Base-by-base conservation (phyloP, 2,797 vertebrate species). In the Coregonus suidteri region DNA sequence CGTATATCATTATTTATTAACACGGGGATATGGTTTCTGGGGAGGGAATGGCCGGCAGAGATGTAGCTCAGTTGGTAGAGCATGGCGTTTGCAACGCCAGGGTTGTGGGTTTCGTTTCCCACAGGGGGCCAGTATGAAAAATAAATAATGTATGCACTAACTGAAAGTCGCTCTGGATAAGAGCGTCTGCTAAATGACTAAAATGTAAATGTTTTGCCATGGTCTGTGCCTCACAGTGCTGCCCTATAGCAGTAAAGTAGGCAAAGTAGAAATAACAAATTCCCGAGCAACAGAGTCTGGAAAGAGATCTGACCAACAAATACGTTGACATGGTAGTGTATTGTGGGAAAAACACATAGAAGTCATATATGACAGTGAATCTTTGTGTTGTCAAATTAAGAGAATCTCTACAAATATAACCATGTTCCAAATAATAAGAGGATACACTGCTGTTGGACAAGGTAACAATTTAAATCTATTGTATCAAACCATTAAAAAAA, bases 1-100 rank as follows among this genome's bases (percentile, higher is more conserved):
- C 56, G 11, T 20, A 74, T 89, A 74, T 89, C 81, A 92, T 92
- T 31, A 90, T 85, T 93, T 86, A 93, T 93, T 92, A 79, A 93
- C 68, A 78, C 53, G 74, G 20, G 52, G 88, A 47, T 86, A 90
- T 78, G 41, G 87, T 87, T 92, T 88, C 86, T 75, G 25, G 25
- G 25, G 1, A 25, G 25, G 25, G 25, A 25, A 25, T 25, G 25
- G 25, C 25, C 25, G 25, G 25, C 25, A 25, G 25, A 25, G 25
- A 25, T 25, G 25, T 25, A 25, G 25, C 25, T 25, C 25, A 25
- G 25, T 25, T 25, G 25, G 25, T 25, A 25, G 25, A 25, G 25
- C 25, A 1, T 25, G 25, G 25, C 25, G 25, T 25, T 25, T 25
- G 25, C 25, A 25, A 25, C 25, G 25, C 25, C 25, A 25, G 25